Evolutionary conservation across 2,113 vertebrate genomes (phyloP), one percentile per base, ranked within the genome.

Genomic region (Neolamprologus falcicula): DNA sequence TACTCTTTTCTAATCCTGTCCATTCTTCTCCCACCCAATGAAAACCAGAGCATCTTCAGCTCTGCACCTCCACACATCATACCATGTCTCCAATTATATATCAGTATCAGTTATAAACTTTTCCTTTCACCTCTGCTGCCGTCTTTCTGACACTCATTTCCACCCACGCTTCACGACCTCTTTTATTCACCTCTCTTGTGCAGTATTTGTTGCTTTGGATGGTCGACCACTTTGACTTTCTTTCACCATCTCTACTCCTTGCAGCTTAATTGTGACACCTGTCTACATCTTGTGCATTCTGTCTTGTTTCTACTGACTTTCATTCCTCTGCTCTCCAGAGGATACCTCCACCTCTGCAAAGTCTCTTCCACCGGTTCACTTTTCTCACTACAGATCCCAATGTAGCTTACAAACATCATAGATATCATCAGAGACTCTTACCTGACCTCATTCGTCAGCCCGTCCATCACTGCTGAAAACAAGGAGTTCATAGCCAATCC

Each of bases 161-260:
- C 33, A 37, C 61, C 33, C 55, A 59, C 7, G 3, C 10, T 66
- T n/a, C 33, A 4, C 1, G 10, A n/a, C 19, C 10, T 35, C 63
- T 68, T 37, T 68, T 40, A 5, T 68, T 37, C 63, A 8, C 19
- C 33, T 68, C 7, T 37, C 33, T 68, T 37, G 33, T 9, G 19
- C 19, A 1, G 0, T 7, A 0, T 13, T 21, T 12, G 33, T 3
- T 66, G 33, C 31, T 66, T 37, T 66, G 33, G 31, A 13, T 13
- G 19, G 63, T 21, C 19, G 11, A 68, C 63, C 33, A n/a, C 33
- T 37, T 66, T 66, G 1, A 37, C 35, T 37, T 21, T 21, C 61
- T n/a, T 37, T 66, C 61, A 66, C 63, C 5, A 3, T 37, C 1
- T 37, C 33, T 68, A 21, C 19, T 68, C 61, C 19, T 37, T 66